A percentile compares a stretch with the other conserved stretches of the same genome.
Evolutionary conservation across 2,113 vertebrate species (phyloP).

Genomic region (Cettia cetti): DNA sequence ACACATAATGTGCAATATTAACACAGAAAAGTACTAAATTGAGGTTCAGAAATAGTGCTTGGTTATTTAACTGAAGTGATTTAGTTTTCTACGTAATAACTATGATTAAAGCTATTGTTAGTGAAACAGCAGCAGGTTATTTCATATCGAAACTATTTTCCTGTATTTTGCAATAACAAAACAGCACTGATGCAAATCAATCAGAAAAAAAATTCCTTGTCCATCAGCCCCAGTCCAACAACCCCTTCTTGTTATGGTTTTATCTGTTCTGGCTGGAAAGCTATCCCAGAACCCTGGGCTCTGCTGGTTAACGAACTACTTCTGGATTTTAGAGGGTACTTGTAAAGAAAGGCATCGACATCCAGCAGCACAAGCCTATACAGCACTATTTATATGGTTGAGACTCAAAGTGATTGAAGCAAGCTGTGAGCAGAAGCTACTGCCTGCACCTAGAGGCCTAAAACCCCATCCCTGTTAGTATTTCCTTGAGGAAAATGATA

Average conservation of each 20-base stretch:
- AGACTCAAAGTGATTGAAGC: background rate
- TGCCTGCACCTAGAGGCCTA: background rate
- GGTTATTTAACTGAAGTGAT: background rate
- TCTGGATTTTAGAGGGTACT: background rate
- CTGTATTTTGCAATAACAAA: background rate
- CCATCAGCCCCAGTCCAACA: background rate
- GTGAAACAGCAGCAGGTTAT: background rate
- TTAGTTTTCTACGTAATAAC: background rate
- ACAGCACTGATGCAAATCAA: background rate
- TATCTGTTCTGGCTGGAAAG: background rate
- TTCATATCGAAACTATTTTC: background rate
- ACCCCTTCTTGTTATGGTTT: background rate
- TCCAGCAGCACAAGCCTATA: background rate
- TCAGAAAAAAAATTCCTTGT: accelerated
- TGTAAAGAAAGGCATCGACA: background rate
- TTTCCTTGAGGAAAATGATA: background rate
- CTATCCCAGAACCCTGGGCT: background rate
- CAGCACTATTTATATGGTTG: background rate
- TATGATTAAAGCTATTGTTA: background rate
- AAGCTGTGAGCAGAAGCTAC: background rate
- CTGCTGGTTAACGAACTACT: background rate
- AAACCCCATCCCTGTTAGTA: background rate
- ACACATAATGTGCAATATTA: background rate
- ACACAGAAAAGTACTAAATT: background rate
- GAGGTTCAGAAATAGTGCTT: background rate